Evolutionary conservation across 2,797 vertebrate species (phyloP), one percentile per base, ranked within the genome.

Genomic region (Sciaenops ocellatus): DNA sequence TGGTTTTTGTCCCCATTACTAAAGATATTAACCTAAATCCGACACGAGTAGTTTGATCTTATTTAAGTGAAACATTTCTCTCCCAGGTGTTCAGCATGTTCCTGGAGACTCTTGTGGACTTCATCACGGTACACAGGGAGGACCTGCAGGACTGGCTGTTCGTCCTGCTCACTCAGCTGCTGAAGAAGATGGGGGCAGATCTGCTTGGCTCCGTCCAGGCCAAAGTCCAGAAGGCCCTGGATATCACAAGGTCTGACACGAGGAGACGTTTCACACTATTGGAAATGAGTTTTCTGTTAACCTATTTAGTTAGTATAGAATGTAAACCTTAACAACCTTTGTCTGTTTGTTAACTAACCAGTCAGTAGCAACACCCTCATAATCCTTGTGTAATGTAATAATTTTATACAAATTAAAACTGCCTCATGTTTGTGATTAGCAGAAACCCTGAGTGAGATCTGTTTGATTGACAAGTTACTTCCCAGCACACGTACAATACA

Each of bases 11-110:
- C 20, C 18, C 6, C 64, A 15, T 41, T 22, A 28, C 17, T 11
- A 28, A 50, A 51, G 8, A 0, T 17, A 54, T 61, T 10, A 76
- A 63, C 34, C 2, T 5, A 1, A 57, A 11, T 68, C 5, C 55
- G 46, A 60, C 61, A 18, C 8, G 1, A 65, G 48, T 28, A 59
- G 4, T 59, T 46, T 5, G 20, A 17, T 22, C 17, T 5, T 4
- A 8, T 3, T 54, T 1, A 17, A 61, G 38, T 18, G 6, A 26
- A n/a, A 17, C 61, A 9, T 22, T 18, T 46, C 11, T 38, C 67
- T 22, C 20, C 15, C 91, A 99, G 98, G 98, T 99, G 86, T 99
- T 99, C 91, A 99, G 97, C 93, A 99, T 99, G 98, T 99, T 99
- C 92, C 92, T 99, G 93, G 98, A 99, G 95, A 99, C 98, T 0